Evolutionary conservation across 2,113 vertebrate species (phyloP).

Genomic region (Xiphophorus hellerii): DNA sequence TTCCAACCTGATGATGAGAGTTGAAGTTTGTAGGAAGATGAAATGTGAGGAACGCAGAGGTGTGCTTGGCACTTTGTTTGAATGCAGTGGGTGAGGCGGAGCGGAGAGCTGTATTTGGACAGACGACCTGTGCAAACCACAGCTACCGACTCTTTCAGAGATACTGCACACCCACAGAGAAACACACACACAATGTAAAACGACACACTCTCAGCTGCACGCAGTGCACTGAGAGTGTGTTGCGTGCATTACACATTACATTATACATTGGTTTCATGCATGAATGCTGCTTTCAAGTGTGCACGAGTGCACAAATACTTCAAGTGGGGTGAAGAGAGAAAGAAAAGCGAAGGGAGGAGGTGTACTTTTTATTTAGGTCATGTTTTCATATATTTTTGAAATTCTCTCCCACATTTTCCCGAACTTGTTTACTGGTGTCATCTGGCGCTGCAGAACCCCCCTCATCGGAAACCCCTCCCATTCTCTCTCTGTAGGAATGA

Average conservation of each 20-base stretch:
- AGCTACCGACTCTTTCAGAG: conserved; percentile 39
- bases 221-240: background rate
- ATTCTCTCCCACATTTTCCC: conserved; percentile 33
- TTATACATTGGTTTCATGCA: background rate
- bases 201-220: background rate
- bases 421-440: conserved; percentile 51
- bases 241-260: too few species aligned
- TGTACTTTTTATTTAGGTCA: conserved; percentile 68
- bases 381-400: conserved; percentile 56
- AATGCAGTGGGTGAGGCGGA: conserved; percentile 39
- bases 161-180: conserved; percentile 19
- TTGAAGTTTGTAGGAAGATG: conserved; percentile 25
- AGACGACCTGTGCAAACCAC: conserved; percentile 50
- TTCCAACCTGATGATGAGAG: conserved; percentile 22
- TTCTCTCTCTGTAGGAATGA: conserved; percentile 42
- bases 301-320: conserved; percentile 15
- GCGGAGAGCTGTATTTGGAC: conserved; percentile 62
- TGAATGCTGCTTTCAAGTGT: background rate
- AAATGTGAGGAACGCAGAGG: conserved; percentile 19
- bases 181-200: background rate
- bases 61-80: conserved; percentile 13
- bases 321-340: conserved; percentile 37
- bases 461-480: conserved; percentile 14
- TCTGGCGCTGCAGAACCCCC: conserved; percentile 28
- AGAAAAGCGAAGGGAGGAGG: conserved; percentile 23